Base-by-base conservation (phyloP, 2,797 vertebrate genomes). In the Cyclura pinguis region DNA sequence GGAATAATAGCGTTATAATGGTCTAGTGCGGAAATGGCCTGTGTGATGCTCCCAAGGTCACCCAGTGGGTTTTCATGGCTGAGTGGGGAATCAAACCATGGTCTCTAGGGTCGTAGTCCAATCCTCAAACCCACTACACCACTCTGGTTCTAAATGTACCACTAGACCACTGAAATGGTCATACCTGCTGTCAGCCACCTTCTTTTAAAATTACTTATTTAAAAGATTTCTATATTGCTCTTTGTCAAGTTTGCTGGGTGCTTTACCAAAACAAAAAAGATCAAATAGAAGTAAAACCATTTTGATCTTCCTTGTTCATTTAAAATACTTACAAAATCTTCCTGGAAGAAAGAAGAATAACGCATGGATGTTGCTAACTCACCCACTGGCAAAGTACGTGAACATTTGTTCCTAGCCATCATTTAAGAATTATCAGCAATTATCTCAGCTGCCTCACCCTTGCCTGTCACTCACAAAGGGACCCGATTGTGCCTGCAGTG, bases 361-460 rank as follows among this genome's bases (percentile, higher is more conserved):
- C 1, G 47, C 59, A 69, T 84, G 62, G 76, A 83, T 80, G 92
- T 80, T 76, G 86, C 35, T n/a, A 77, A 92, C 73, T 84, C 57
- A 64, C 59, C 52, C 86, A n/a, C 88, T 35, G 89, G 89, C 74
- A 91, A 87, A 64, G 69, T 90, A 76, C 57, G 14, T 89, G 87
- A 92, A 57, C 91, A 24, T 84, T 89, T 85, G 88, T 89, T 82
- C 73, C 91, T 76, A 62, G 72, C 72, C 91, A 76, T 42, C 72
- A 69, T 89, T 93, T 78, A 90, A 78, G 85, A 50, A 1, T 7
- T 89, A 92, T 88, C 88, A 93, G 85, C 90, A 92, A 72, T 93
- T 93, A 90, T 88, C 90, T 91, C 69, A 92, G 59, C 80, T 92
- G 69, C 69, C 84, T 93, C 93, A 90, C 22, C 87, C 84, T 83